Evolutionary conservation across 2,797 vertebrate genomes (phyloP), one percentile per base, ranked within the genome.

Genomic region (Scarus forsteni): DNA sequence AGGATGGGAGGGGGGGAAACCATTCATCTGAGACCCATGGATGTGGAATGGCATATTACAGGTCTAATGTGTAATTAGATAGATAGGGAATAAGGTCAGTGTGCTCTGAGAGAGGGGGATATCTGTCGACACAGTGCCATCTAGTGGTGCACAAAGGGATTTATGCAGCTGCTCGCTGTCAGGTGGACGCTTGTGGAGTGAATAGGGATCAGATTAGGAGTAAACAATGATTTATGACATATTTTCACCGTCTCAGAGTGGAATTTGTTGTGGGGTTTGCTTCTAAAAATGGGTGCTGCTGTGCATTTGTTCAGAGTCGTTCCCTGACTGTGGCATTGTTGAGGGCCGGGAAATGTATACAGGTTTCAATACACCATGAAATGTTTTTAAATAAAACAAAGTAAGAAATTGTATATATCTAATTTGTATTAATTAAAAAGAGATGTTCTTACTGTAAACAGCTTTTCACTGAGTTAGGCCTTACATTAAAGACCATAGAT

Each of bases 11-110:
- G 85, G 79, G 79, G 27, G 88, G 90, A 83, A 86, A 85, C 83
- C 91, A 93, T 92, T 93, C 90, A 93, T 93, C 92, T 92, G 90
- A 92, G 88, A 93, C 91, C 91, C 89, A 89, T 87, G 92, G 91
- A 90, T 92, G 92, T 89, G 90, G 91, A 94, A 94, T 92, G 92
- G 92, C 88, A 92, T 94, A 93, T 94, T 95, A 94, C 92, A 90
- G 89, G 88, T 90, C 92, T 94, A 93, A 95, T 94, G 91, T 93
- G 92, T 94, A 94, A 94, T 94, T 94, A 94, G 93, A 93, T 88
- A 93, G 92, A 94, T 93, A 90, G 85, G 89, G 90, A 90, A 90
- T 92, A 93, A 93, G 93, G 92, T 92, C 92, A 92, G 87, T 67
- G 79, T 81, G 82, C 83, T 87, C 84, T 42, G 79, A 79, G 63